phyloP scores from a whole-genome alignment of 1,140 invertebrate genomes.

The Eurosta solidaginis region DNA sequence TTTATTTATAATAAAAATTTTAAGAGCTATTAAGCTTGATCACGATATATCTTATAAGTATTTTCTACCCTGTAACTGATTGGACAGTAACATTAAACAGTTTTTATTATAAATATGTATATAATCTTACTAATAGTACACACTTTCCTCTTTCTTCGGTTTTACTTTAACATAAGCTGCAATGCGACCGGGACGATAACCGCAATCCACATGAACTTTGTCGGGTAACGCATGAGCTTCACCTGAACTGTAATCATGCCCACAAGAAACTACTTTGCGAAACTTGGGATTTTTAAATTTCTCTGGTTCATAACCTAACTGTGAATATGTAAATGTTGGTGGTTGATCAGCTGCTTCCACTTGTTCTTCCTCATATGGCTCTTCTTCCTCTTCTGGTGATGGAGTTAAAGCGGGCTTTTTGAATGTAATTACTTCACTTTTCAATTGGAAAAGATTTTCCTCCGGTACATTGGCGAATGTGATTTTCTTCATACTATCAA shows the following conservation, averaged over 20 bases:
- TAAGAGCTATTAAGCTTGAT: too few relatives aligned
- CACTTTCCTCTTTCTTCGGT: neutral
- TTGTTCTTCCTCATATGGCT: conserved; percentile 43
- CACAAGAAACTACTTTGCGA: conserved; percentile 36
- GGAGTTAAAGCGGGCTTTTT: conserved; percentile 38
- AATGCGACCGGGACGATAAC: conserved; percentile 51
- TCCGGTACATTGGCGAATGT: conserved; percentile 55
- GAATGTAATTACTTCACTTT: conserved; percentile 59
- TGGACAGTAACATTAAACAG: neutral
- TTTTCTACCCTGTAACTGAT: too few relatives aligned
- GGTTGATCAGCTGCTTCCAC: conserved; percentile 39
- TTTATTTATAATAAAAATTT: too few relatives aligned
- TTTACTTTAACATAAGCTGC: conserved; percentile 35
- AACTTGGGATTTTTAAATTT: conserved; percentile 55
- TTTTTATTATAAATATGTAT: neutral
- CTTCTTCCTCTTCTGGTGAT: conserved; percentile 41
- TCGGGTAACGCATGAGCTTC: conserved; percentile 18
- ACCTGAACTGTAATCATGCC: neutral
- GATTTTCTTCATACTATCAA: conserved; percentile 47
- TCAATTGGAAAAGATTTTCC: conserved; percentile 59
- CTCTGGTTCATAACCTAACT: conserved; percentile 50
- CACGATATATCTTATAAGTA: too few relatives aligned
- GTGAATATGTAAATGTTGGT: conserved; percentile 50
- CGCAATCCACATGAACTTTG: conserved; percentile 50
- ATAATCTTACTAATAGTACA: neutral